Percentiles rank a stretch among this genome's conserved stretches.
Evolutionary conservation across 2,113 vertebrate species (phyloP).

Genomic region (Telmatochromis bifrenatus): DNA sequence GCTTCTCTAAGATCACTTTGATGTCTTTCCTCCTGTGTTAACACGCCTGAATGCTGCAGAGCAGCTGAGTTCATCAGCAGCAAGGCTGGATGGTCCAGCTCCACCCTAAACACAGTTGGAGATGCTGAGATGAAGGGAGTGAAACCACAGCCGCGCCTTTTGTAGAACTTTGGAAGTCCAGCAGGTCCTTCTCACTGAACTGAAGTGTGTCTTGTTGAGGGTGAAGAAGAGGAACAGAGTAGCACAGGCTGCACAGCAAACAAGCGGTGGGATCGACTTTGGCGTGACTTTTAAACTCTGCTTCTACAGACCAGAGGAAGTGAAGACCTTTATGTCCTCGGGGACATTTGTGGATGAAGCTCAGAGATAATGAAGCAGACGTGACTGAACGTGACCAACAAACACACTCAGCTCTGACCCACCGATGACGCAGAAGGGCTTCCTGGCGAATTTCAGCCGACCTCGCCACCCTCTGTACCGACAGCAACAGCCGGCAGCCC

Average conservation of each 20-base stretch:
- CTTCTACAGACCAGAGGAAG: not conserved
- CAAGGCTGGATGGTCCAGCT: not conserved
- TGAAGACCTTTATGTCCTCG: not conserved
- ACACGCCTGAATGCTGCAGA: not conserved
- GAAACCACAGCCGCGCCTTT: not conserved
- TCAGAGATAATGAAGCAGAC: not conserved
- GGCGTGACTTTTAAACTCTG: not conserved
- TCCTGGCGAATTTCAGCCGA: slow-evolving; percentile 90
- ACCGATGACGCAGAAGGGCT: slow-evolving; percentile 97
- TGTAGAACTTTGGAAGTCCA: not conserved
- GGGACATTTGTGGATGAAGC: not conserved
- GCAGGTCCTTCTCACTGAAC: not conserved
- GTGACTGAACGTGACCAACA: not conserved
- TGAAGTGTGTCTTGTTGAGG: not conserved
- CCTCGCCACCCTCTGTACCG: slow-evolving; percentile 94
- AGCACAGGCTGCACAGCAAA: not conserved
- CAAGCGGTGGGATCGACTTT: fast-evolving
- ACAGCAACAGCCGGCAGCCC: slow-evolving; percentile 95
- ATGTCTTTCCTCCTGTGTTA: not conserved
- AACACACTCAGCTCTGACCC: slow-evolving; percentile 39
- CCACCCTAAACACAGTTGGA: not conserved
- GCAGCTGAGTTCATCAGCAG: not conserved
- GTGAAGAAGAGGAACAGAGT: not conserved
- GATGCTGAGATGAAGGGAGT: not conserved
- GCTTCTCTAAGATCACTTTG: not conserved